Conservation (phyloP, 2,888 invertebrate species). For the Drosophila vallismaia region DNA sequence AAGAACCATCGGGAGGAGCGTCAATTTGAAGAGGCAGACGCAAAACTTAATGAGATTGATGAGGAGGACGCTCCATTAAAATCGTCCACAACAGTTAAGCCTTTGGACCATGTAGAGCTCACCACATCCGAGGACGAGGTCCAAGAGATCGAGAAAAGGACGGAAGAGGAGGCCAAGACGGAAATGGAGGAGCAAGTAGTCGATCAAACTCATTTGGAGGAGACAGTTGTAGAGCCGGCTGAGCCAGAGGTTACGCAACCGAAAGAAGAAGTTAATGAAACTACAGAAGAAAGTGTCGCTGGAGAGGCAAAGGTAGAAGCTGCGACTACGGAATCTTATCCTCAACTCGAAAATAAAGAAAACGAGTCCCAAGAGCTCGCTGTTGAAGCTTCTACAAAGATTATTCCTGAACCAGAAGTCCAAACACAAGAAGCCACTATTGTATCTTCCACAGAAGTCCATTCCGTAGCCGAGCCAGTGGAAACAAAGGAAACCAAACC, state of each 20-base stretch:
- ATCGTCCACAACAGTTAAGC: slow-evolving; percentile 7
- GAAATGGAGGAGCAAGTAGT: slow-evolving; percentile 29
- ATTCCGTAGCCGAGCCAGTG: not conserved
- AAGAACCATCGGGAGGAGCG: slow-evolving; percentile 4
- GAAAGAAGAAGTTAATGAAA: not conserved
- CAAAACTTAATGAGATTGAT: slow-evolving; percentile 27
- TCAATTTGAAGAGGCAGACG: slow-evolving; percentile 8
- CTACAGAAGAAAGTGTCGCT: slow-evolving; percentile 31
- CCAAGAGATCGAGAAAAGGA: slow-evolving; percentile 13
- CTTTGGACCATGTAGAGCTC: not conserved
- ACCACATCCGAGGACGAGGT: not conserved
- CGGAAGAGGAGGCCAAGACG: slow-evolving; percentile 21
- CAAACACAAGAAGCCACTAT: slow-evolving; percentile 2
- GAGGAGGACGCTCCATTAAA: slow-evolving; percentile 35
- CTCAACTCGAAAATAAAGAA: not conserved
- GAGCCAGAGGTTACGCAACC: not conserved
- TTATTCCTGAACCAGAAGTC: not conserved
- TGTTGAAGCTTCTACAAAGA: not conserved
- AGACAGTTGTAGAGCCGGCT: slow-evolving; percentile 20
- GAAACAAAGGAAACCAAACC: not conserved
- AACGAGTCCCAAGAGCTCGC: not conserved
- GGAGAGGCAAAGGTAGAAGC: slow-evolving; percentile 9
- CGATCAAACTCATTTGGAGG: slow-evolving; percentile 1
- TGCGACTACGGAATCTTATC: not conserved
- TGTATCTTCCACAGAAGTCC: not conserved